phyloP scores from a whole-genome alignment of 2,888 invertebrate genomes.

The Spicauda simplicius region DNA sequence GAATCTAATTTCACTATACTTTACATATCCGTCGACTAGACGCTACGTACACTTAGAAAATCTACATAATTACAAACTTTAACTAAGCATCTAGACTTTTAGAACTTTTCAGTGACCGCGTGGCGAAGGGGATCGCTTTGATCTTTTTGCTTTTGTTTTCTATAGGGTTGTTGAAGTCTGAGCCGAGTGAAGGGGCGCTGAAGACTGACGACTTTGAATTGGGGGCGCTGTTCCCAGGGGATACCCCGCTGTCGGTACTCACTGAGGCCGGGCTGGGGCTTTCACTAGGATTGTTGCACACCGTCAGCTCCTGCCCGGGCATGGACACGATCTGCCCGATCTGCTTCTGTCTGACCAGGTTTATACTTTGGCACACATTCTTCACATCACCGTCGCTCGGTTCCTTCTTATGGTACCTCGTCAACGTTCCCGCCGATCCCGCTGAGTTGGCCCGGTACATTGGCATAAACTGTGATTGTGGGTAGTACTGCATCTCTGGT shows the following conservation, averaged over 20 bases:
- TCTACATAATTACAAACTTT: conserved; percentile 81
- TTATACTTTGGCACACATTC: conserved; percentile 82
- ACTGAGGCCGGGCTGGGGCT: conserved; percentile 77
- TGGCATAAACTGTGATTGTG: conserved; percentile 73
- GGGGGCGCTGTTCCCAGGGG: conserved; percentile 74
- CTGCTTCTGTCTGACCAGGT: conserved; percentile 80
- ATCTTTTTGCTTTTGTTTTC: conserved; percentile 70
- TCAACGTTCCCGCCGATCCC: conserved; percentile 78
- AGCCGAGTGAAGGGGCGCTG: conserved; percentile 56
- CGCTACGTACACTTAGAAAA: conserved; percentile 81
- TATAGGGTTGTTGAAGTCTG: conserved; percentile 55
- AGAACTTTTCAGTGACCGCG: conserved; percentile 76
- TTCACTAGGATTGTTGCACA: conserved; percentile 73
- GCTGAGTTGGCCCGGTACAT: conserved; percentile 79
- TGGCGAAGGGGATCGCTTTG: conserved; percentile 57
- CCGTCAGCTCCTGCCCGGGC: conserved; percentile 76
- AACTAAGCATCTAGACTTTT: conserved; percentile 81
- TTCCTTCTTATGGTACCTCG: conserved; percentile 76
- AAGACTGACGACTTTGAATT: conserved; percentile 71
- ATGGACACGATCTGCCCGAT: conserved; percentile 79
- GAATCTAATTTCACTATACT: conserved; percentile 74
- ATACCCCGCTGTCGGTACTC: conserved; percentile 76
- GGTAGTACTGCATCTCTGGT: conserved; percentile 76
- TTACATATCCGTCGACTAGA: conserved; percentile 62
- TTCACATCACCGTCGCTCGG: conserved; percentile 63